Conservation (phyloP, 2,888 invertebrate genomes). For the Patella ulyssiponensis region DNA sequence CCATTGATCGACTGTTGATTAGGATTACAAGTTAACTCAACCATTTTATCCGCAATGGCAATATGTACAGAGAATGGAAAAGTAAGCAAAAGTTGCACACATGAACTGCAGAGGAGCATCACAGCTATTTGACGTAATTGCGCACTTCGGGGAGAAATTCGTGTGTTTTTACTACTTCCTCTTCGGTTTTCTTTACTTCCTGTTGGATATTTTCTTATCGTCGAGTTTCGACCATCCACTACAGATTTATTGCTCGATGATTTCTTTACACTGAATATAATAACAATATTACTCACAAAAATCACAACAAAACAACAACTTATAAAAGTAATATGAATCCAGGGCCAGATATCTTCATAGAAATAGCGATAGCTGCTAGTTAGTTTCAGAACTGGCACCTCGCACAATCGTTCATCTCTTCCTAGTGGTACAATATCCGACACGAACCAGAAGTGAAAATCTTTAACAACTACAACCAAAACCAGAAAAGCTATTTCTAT, state of each 20-base stretch:
- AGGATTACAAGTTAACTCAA: slow-evolving; percentile 39
- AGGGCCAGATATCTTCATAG: slow-evolving; percentile 51
- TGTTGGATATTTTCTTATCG: background rate
- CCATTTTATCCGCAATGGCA: slow-evolving; percentile 39
- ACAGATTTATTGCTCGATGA: slow-evolving; percentile 25
- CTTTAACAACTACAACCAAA: slow-evolving; percentile 24
- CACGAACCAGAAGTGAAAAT: slow-evolving; percentile 33
- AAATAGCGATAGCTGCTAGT: slow-evolving; percentile 37
- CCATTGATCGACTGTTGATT: slow-evolving; percentile 38
- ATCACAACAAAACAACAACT: slow-evolving; percentile 47
- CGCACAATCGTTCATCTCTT: slow-evolving; percentile 34
- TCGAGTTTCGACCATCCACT: background rate
- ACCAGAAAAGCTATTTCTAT: slow-evolving; percentile 21
- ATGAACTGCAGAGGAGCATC: slow-evolving; percentile 55
- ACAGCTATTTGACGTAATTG: slow-evolving; percentile 47
- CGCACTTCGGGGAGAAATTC: too few relatives aligned
- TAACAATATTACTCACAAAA: slow-evolving; percentile 49
- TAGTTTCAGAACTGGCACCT: slow-evolving; percentile 11
- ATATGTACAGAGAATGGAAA: slow-evolving; percentile 56
- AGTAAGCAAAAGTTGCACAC: slow-evolving; percentile 49
- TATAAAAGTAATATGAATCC: slow-evolving; percentile 49
- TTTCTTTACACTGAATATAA: slow-evolving; percentile 43
- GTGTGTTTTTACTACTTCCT: too few relatives aligned
- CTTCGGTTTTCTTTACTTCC: background rate
- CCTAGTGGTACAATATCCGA: slow-evolving; percentile 26